Evolutionary conservation across 2,888 invertebrate species (phyloP).

Genomic region (Cerceris ruficornis): DNA sequence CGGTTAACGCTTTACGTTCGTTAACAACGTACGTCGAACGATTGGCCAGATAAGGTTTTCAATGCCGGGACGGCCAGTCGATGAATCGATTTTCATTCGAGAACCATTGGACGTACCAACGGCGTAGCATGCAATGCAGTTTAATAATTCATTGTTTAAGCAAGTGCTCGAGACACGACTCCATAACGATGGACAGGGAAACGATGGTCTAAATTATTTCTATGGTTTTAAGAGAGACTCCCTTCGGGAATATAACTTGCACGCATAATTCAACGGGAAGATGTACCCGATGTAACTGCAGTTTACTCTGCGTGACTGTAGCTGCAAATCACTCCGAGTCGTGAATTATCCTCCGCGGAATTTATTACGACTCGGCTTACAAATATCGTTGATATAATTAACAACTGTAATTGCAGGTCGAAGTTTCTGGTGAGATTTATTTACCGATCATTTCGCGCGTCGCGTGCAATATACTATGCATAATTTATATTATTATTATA

Average conservation of each 20-base stretch:
- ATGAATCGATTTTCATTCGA: slow-evolving; percentile 50
- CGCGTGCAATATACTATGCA: too few relatives aligned
- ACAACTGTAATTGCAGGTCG: too few relatives aligned
- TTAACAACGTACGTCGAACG: slow-evolving; percentile 11
- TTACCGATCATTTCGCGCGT: too few relatives aligned
- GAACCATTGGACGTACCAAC: slow-evolving; percentile 31
- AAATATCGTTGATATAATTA: too few relatives aligned
- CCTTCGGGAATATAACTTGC: not conserved
- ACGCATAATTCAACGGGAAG: not conserved
- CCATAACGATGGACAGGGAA: slow-evolving; percentile 17
- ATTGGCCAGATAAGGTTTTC: slow-evolving; percentile 39
- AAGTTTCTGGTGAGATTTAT: too few relatives aligned
- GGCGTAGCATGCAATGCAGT: slow-evolving; percentile 35
- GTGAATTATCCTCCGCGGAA: too few relatives aligned
- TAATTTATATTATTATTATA: too few relatives aligned
- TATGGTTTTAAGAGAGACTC: not conserved
- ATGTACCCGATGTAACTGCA: not conserved
- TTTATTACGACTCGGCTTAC: too few relatives aligned
- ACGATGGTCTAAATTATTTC: not conserved
- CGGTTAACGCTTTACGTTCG: not conserved
- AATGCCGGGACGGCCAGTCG: slow-evolving; percentile 43
- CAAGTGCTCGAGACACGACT: slow-evolving; percentile 17
- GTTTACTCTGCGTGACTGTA: not conserved
- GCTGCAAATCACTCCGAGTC: too few relatives aligned
- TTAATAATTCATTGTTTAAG: slow-evolving; percentile 51